These are phyloP conservation scores for Falcaria lacertinaria DNA, from an alignment of 2,888 invertebrate species.

Conservation along the genomic window DNA sequence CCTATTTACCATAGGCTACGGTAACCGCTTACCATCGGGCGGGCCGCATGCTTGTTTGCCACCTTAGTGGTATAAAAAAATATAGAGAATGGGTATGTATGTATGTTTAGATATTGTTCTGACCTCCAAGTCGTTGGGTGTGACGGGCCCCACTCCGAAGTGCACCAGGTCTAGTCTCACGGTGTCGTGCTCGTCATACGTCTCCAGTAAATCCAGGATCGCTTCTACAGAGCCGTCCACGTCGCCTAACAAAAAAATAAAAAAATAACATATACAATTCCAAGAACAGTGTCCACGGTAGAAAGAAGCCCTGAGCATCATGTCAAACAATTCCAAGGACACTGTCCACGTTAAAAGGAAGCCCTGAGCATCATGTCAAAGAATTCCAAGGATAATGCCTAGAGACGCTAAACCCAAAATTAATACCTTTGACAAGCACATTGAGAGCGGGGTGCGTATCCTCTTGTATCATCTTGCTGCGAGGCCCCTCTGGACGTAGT, in stretches of 20 bases:
- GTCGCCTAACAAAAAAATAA: conserved; percentile 81
- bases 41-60: no score
- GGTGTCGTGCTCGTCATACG: conserved; percentile 85
- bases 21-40: no score
- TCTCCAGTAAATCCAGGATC: conserved; percentile 92
- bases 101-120: not conserved
- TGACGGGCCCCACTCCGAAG: conserved; percentile 93
- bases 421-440: conserved; percentile 84
- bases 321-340: no score
- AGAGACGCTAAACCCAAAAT: no score
- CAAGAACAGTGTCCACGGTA: no score
- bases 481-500: conserved; percentile 76
- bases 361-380: no score
- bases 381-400: no score
- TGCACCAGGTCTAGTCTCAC: conserved; percentile 92
- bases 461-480: conserved; percentile 67
- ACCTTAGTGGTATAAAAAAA: no score
- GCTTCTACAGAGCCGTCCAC: conserved; percentile 98
- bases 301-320: no score
- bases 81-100: no score
- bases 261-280: not conserved
- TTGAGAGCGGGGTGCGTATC: conserved; percentile 79
- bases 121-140: conserved; percentile 89
- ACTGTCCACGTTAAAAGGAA: no score
- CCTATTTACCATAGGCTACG: no score